Conservation (phyloP, 1,140 invertebrate species). For the Bursaphelenchus mucronatus region DNA sequence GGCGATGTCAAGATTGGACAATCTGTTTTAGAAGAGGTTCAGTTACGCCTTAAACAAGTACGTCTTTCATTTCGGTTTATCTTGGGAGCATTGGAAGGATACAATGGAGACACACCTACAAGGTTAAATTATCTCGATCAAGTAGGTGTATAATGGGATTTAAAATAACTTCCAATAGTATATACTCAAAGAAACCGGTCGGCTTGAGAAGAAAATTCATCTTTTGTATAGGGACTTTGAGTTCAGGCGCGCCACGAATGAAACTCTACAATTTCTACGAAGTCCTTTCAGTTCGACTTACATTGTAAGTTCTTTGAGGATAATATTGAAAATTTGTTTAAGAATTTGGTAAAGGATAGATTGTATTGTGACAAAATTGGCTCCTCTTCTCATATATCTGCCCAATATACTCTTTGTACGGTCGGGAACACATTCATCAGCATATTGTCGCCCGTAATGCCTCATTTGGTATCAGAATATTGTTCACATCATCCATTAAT, state of each 20-base stretch:
- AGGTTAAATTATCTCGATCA: conserved; percentile 36
- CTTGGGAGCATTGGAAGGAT: conserved; percentile 47
- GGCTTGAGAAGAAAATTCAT: conserved; percentile 23
- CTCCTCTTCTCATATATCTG: conserved; percentile 40
- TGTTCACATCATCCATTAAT: conserved; percentile 38
- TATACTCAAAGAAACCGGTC: conserved; percentile 37
- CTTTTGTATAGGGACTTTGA: conserved; percentile 36
- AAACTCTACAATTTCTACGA: conserved; percentile 50
- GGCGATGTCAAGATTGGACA: conserved; percentile 47
- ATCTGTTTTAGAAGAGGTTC: conserved; percentile 42
- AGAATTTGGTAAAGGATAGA: conserved; percentile 56
- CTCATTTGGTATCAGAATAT: conserved; percentile 52
- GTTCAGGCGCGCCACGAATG: conserved; percentile 47
- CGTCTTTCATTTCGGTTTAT: conserved; percentile 49
- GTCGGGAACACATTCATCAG: conserved; percentile 37
- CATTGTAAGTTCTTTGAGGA: conserved; percentile 36
- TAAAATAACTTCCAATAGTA: conserved; percentile 38
- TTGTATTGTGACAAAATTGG: conserved; percentile 52
- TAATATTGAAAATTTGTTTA: conserved; percentile 27
- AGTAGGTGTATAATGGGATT: conserved; percentile 20
- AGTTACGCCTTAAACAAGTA: conserved; percentile 38
- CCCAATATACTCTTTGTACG: conserved; percentile 44
- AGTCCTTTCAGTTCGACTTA: conserved; percentile 49
- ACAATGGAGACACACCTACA: conserved; percentile 19
- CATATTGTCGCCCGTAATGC: conserved; percentile 52